A percentile compares a stretch with the other conserved stretches of the same genome.
Evolutionary conservation across 1,140 invertebrate species (phyloP).

Genomic region (Ostrea edulis): DNA sequence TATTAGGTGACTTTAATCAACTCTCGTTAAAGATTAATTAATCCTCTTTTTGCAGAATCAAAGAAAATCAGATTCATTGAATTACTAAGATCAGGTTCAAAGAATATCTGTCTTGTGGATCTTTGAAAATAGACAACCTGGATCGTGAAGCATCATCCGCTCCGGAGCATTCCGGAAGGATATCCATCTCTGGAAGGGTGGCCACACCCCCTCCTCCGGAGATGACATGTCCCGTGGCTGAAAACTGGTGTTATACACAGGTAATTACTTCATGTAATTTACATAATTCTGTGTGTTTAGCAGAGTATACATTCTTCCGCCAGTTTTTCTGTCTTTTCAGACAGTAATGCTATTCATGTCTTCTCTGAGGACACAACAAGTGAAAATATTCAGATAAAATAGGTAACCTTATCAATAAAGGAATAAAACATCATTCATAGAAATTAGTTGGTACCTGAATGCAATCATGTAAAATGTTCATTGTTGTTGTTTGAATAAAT

Average conservation of each 20-base stretch:
- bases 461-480: too few species aligned
- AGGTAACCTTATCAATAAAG: too few species aligned
- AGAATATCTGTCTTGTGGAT: background rate
- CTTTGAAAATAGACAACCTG: slow-evolving; percentile 59
- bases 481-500: too few species aligned
- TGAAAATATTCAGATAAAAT: too few species aligned
- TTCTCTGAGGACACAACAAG: too few species aligned
- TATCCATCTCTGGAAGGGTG: slow-evolving; percentile 73
- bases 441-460: too few species aligned
- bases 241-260: slow-evolving; percentile 81
- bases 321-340: too few species aligned
- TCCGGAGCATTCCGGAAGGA: slow-evolving; percentile 71
- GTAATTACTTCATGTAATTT: slow-evolving; percentile 61
- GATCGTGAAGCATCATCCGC: slow-evolving; percentile 72
- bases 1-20: too few species aligned
- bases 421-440: too few species aligned
- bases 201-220: slow-evolving; percentile 77
- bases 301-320: too few species aligned
- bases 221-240: slow-evolving; percentile 79
- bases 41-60: background rate
- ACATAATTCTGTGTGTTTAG: background rate
- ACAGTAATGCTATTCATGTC: too few species aligned
- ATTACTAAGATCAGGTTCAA: background rate
- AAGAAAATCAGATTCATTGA: background rate
- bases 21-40: too few species aligned